Conservation (phyloP, 2,888 invertebrate genomes). For the Polia nebulosa region DNA sequence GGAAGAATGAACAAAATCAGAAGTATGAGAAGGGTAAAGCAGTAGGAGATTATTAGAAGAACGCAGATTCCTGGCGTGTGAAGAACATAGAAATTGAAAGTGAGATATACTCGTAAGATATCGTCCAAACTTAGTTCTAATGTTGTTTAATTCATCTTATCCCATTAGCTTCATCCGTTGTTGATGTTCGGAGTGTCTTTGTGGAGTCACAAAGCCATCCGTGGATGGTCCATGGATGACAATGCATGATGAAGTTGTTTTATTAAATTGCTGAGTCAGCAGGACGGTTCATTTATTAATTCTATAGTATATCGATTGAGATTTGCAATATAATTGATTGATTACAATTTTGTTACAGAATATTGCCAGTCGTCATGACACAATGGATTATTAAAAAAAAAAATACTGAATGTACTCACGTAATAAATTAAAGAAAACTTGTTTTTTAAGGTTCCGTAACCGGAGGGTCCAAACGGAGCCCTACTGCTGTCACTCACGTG, state of each 20-base stretch:
- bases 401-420: neutral
- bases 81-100: too few species aligned
- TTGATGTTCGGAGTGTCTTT: neutral
- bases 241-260: neutral
- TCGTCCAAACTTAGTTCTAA: neutral
- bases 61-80: too few species aligned
- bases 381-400: too few species aligned
- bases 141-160: slow-evolving; percentile 2
- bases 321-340: slow-evolving; percentile 5
- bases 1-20: too few species aligned
- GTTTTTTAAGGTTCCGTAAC: too few species aligned
- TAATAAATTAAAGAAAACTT: too few species aligned
- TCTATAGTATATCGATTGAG: neutral
- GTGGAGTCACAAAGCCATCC: neutral
- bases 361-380: neutral
- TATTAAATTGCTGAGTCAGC: neutral
- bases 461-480: too few species aligned
- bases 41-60: too few species aligned
- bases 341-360: neutral
- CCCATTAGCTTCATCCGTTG: neutral
- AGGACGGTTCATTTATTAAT: neutral
- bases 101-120: too few species aligned
- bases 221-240: neutral
- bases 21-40: too few species aligned
- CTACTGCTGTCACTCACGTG: too few species aligned